A percentile compares a stretch with the other conserved stretches of the same genome.
Evolutionary conservation across 2,888 invertebrate species (phyloP).

Genomic region (Rhogogaster chlorosoma): DNA sequence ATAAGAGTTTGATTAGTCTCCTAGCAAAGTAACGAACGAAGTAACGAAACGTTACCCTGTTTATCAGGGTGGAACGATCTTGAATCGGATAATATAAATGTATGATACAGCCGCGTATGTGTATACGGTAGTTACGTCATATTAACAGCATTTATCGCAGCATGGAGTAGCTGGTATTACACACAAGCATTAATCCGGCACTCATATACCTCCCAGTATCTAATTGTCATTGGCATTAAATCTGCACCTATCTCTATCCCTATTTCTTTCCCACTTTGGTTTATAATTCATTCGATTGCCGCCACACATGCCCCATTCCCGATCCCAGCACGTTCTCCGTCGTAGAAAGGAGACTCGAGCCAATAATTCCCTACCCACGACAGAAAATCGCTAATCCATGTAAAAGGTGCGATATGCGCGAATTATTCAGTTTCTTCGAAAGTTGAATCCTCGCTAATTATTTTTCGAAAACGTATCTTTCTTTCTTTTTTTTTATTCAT

Average conservation of each 20-base stretch:
- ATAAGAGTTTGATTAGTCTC: not conserved
- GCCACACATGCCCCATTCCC: not conserved
- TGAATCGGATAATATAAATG: conserved; percentile 31
- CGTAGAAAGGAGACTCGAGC: too few species aligned
- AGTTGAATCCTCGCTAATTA: too few species aligned
- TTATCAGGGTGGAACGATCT: conserved; percentile 47
- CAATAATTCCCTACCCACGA: too few species aligned
- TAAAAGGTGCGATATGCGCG: too few species aligned
- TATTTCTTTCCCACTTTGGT: not conserved
- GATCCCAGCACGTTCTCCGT: too few species aligned
- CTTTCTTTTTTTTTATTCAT: too few species aligned
- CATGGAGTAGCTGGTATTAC: not conserved
- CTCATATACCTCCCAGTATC: not conserved
- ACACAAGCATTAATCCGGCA: not conserved
- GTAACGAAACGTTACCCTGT: conserved; percentile 6
- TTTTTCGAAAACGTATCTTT: too few species aligned
- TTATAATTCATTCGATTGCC: not conserved
- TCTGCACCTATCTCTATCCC: not conserved
- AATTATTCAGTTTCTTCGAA: too few species aligned
- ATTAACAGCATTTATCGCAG: not conserved
- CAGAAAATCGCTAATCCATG: too few species aligned
- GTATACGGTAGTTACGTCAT: not conserved
- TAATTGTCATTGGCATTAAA: conserved; percentile 32
- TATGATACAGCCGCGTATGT: not conserved
- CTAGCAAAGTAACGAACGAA: not conserved